Percentiles rank a stretch among this genome's conserved stretches.
Evolutionary conservation across 1,140 invertebrate genomes (phyloP).

Genomic region (Solen grandis): DNA sequence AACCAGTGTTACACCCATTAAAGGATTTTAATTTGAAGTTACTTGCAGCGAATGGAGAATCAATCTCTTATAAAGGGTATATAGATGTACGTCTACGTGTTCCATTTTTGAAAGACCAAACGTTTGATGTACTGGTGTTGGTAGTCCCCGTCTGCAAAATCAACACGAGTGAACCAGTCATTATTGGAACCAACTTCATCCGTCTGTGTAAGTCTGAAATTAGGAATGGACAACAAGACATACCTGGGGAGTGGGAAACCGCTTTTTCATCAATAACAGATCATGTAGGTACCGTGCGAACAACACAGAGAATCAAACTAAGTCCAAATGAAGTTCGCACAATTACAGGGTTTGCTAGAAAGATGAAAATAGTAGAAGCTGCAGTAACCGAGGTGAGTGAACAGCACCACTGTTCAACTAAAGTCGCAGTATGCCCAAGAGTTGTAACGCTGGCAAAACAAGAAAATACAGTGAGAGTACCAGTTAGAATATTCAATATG

Average conservation of each 20-base stretch:
- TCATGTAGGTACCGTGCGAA: neutral
- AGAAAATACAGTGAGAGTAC: constrained; percentile 4
- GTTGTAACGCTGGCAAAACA: neutral
- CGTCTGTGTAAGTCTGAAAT: neutral
- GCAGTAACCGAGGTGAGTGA: neutral
- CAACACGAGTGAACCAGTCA: no score
- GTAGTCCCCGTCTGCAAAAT: no score
- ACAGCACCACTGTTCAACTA: neutral
- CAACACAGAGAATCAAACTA: neutral
- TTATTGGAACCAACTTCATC: constrained; percentile 6
- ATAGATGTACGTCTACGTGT: no score
- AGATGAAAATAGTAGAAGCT: neutral
- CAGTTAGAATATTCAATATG: constrained; percentile 7
- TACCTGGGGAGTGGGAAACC: neutral
- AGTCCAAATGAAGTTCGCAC: constrained; percentile 2
- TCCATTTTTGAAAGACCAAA: no score
- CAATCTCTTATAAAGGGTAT: no score
- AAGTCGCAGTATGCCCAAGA: neutral
- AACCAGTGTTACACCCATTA: no score
- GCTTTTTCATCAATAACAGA: neutral
- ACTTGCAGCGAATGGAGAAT: no score
- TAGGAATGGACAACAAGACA: neutral
- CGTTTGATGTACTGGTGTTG: no score
- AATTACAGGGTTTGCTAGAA: neutral
- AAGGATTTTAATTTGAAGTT: no score